Base-by-base conservation (phyloP, 1,140 invertebrate genomes). In the Macrotrachela quadricornifera region DNA sequence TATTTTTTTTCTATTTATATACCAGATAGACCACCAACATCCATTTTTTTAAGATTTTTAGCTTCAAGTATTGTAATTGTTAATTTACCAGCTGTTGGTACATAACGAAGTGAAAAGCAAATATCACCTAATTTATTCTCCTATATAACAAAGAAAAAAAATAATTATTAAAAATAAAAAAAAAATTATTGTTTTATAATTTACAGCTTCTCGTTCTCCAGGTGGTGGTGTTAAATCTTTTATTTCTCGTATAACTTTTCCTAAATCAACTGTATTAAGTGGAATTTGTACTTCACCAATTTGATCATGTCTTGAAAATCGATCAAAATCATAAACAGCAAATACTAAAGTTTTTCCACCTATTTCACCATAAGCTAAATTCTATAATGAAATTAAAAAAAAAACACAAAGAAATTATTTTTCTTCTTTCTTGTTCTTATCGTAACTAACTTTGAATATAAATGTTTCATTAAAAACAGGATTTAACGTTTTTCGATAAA, bases 11-110 rank as follows among this genome's bases (percentile, higher is more conserved):
- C 21, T n/a, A n/a, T n/a, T n/a, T n/a, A n/a, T n/a, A 59, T 76
- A 88, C 85, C 86, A 77, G 86, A 92, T 60, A 96, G 76, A 65
- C 92, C 92, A 62, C 91, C 91, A 58, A 96, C 92, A 72, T 96
- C 92, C 92, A 97, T 96, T 74, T 97, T 96, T 77, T 96, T 96
- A 59, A 97, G 73, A 69, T 97, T 96, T 75, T 96, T 96, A 48
- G 91, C 91, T 73, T 96, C 91, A 61, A 97, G 73, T 60, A 97
- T 90, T 56, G 96, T 90, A 44, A 96, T 88, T 16, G 90, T 96
- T 51, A 96, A 73, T 76, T 96, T 96, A 60, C 91, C 91, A 62
- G 91, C 90, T 51, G 90, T 96, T 51, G 91, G 91, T 57, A 96
- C 90, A 67, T 97, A 97, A 65, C 91, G 79, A 61, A 97, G 76